Base-by-base conservation (phyloP, 2,888 invertebrate genomes). In the Syritta pipiens region DNA sequence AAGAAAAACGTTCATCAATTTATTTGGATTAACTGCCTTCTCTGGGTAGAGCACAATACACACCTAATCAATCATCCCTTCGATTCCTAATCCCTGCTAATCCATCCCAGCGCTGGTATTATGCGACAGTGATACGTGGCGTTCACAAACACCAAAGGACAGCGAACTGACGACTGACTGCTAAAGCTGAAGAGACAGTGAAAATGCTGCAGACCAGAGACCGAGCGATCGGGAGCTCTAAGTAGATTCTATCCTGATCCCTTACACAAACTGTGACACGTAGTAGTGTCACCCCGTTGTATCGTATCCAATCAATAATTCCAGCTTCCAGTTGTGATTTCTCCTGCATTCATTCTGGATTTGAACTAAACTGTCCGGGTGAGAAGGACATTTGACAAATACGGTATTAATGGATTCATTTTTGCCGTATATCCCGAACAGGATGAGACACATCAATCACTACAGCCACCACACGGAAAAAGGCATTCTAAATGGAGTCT, bases 1-100 rank as follows among this genome's bases (percentile, higher is more conserved):
- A 57, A 57, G 37, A 55, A 67, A 57, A 67, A 57, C 67, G 67
- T 48, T 55, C 37, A 28, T 67, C 67, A 48, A 67, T 67, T 67
- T 67, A 40, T 67, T 57, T 67, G 67, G 57, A 67, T 67, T 67
- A 57, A 48, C 46, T 48, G 46, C 55, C 44, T 44, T 53, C 20
- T 20, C 6, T 12, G 30, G 22, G 9, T 19, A 44, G 17, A 26
- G 19, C 55, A 57, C 46, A 67, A 55, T 67, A 67, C 35, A 35
- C 57, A 24, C 37, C 57, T 46, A 57, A 67, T 67, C 67, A 57
- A 67, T 57, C 57, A 10, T 30, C 28, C 20, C 48, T 48, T 67
- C 57, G 48, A 40, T 57, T 57, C 48, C 37, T 67, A 67, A 57
- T 57, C 35, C 48, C 37, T 37, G 10, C 37, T 57, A 48, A 67